These are phyloP conservation scores for Aricia artaxerxes DNA, from an alignment of 2,888 invertebrate genomes.

Conservation along the genomic window DNA sequence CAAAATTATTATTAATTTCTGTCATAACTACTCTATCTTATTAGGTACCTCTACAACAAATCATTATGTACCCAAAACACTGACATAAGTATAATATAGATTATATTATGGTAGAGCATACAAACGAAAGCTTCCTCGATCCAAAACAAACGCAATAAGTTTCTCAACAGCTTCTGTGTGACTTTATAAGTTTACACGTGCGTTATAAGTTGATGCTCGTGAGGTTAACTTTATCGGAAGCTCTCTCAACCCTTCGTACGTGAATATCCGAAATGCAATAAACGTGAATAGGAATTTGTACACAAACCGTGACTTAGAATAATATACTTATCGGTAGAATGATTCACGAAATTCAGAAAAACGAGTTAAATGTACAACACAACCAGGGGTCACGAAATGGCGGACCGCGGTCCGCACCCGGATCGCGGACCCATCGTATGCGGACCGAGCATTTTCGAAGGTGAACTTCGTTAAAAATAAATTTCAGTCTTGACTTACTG, in stretches of 20 bases:
- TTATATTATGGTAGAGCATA: not conserved
- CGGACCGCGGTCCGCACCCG: no score
- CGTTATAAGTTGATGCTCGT: slow-evolving; percentile 9
- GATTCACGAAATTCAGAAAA: no score
- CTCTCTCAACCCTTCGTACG: not conserved
- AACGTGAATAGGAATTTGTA: not conserved
- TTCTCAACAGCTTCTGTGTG: not conserved
- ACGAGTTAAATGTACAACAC: no score
- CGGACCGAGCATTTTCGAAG: no score
- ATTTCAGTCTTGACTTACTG: no score
- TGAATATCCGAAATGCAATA: not conserved
- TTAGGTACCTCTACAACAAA: no score
- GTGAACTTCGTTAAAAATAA: no score
- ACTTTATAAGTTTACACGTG: slow-evolving; percentile 1
- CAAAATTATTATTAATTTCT: no score
- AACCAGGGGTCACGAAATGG: no score
- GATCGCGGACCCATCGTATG: no score
- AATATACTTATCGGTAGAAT: no score
- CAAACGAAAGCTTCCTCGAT: not conserved
- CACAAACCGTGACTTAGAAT: not conserved
- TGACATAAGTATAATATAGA: not conserved
- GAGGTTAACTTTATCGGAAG: not conserved
- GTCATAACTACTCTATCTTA: no score
- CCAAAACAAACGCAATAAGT: not conserved
- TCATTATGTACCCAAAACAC: not conserved